Evolutionary conservation across 2,888 invertebrate genomes (phyloP).

Genomic region (Diaphora mendica): DNA sequence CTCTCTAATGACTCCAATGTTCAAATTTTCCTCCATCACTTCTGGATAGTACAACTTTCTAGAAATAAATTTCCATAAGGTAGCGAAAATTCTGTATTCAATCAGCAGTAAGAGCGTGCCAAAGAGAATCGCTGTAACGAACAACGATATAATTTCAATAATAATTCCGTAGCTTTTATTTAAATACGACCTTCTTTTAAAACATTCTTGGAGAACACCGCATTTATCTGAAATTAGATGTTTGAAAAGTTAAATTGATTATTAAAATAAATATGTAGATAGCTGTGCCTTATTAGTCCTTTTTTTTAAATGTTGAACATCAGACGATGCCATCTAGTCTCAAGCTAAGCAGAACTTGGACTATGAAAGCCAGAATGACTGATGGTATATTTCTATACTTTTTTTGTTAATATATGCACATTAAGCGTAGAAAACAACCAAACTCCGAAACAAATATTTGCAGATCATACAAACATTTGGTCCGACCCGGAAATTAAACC

Average conservation of each 20-base stretch:
- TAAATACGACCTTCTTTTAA: slow-evolving; percentile 62
- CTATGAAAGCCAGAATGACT: too few relatives aligned
- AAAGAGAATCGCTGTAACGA: slow-evolving; percentile 58
- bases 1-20: slow-evolving; percentile 55
- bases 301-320: too few relatives aligned
- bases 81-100: slow-evolving; percentile 66
- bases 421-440: too few relatives aligned
- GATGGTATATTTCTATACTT: too few relatives aligned
- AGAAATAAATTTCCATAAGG: slow-evolving; percentile 47
- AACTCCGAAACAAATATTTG: too few relatives aligned
- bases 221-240: slow-evolving; percentile 66
- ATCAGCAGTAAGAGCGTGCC: slow-evolving; percentile 61
- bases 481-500: too few relatives aligned
- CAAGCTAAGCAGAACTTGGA: too few relatives aligned
- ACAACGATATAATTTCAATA: slow-evolving; percentile 62
- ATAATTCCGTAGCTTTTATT: slow-evolving; percentile 57
- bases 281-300: too few relatives aligned
- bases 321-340: too few relatives aligned
- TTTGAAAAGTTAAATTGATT: neutral
- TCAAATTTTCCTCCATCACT: neutral
- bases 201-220: slow-evolving; percentile 74
- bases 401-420: too few relatives aligned
- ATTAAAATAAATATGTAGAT: too few relatives aligned
- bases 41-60: slow-evolving; percentile 38
- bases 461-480: too few relatives aligned